phyloP scores from a whole-genome alignment of 2,113 vertebrate species.

The Dasyornis broadbenti region DNA sequence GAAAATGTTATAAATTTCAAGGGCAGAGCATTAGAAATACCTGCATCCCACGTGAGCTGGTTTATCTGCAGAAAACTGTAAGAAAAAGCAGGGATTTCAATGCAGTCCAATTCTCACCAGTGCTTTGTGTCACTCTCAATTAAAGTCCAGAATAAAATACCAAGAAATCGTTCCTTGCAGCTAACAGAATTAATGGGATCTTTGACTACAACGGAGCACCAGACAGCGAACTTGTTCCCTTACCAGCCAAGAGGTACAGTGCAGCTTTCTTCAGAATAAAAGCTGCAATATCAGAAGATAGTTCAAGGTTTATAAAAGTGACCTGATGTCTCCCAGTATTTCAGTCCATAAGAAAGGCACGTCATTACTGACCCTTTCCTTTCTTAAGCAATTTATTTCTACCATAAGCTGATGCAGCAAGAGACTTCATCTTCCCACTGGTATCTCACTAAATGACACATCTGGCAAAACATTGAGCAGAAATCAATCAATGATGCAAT shows the following conservation, averaged over 20 bases:
- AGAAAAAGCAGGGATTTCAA: slow-evolving; percentile 16
- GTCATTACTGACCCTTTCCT: not conserved
- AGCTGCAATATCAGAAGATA: slow-evolving; percentile 30
- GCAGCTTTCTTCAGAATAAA: slow-evolving; percentile 45
- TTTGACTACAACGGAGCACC: slow-evolving; percentile 41
- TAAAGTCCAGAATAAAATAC: slow-evolving; percentile 44
- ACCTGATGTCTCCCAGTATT: slow-evolving; percentile 9
- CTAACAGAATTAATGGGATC: slow-evolving; percentile 50
- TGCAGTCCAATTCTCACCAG: slow-evolving; percentile 19
- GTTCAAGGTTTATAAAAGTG: slow-evolving; percentile 18
- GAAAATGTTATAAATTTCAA: not conserved
- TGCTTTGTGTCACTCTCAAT: slow-evolving; percentile 48
- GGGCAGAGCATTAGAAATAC: not conserved
- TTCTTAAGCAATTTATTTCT: slow-evolving; percentile 5
- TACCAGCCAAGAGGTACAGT: slow-evolving; percentile 43
- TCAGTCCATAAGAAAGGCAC: not conserved
- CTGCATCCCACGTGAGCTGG: not conserved
- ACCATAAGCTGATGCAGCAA: not conserved
- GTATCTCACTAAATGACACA: not conserved
- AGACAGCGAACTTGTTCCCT: slow-evolving; percentile 31
- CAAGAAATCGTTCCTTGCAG: not conserved
- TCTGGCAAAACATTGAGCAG: not conserved
- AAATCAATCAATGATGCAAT: not conserved
- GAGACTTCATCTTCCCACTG: not conserved
- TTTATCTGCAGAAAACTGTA: slow-evolving; percentile 10